Percentiles rank a stretch among this genome's conserved stretches.
These are phyloP conservation scores for Urocyon cinereoargenteus DNA, from an alignment of 2,797 vertebrate species.

Conservation along the genomic window DNA sequence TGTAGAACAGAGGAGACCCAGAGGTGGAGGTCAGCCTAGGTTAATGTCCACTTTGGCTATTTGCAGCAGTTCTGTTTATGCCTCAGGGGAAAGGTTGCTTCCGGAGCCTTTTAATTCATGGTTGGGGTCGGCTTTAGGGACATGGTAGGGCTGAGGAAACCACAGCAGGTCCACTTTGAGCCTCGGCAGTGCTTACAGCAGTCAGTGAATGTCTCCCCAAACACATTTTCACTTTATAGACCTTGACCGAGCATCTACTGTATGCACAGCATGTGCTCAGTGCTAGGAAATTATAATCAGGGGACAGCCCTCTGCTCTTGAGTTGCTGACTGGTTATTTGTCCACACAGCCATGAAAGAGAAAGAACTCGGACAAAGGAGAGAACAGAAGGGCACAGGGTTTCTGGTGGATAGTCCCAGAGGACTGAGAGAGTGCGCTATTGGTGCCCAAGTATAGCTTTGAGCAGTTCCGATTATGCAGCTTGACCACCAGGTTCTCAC, in stretches of 20 bases:
- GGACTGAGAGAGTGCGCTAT: background rate
- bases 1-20: background rate
- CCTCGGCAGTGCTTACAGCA: background rate
- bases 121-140: background rate
- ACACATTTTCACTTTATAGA: background rate
- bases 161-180: background rate
- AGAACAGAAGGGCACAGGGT: rapidly evolving
- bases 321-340: background rate
- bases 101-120: rapidly evolving
- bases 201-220: background rate
- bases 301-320: background rate
- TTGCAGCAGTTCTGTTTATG: background rate
- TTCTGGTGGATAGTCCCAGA: background rate
- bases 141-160: background rate
- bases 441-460: too few species aligned
- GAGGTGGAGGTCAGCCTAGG: background rate
- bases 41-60: background rate
- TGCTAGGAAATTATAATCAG: background rate
- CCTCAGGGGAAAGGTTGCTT: background rate
- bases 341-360: background rate
- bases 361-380: background rate
- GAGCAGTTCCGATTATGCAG: background rate
- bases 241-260: background rate
- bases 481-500: background rate
- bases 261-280: too few species aligned